These are phyloP conservation scores for Pomacea maculata DNA, from an alignment of 1,140 invertebrate genomes.

Conservation along the genomic window DNA sequence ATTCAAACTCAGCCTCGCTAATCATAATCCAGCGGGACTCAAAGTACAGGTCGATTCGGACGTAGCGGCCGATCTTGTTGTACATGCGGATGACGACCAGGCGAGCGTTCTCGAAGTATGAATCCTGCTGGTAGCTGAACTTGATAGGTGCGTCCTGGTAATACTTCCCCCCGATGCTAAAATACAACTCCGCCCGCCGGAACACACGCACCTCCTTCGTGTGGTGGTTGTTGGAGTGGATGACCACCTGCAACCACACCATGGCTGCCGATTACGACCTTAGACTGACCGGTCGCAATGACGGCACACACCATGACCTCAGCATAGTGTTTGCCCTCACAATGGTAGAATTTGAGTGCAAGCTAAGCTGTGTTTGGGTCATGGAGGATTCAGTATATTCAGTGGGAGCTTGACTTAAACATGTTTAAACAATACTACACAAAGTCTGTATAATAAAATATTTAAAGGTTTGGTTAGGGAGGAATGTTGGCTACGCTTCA, in stretches of 20 bases:
- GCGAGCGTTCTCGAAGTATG: slow-evolving; percentile 81
- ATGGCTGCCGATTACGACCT: no score
- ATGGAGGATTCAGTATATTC: no score
- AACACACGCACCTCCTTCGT: slow-evolving; percentile 74
- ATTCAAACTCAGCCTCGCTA: slow-evolving; percentile 77
- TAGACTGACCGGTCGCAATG: no score
- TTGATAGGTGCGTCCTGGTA: slow-evolving; percentile 79
- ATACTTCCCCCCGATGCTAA: slow-evolving; percentile 80
- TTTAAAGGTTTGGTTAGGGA: no score
- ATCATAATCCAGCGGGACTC: slow-evolving; percentile 88
- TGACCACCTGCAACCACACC: slow-evolving; percentile 73
- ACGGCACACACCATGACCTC: no score
- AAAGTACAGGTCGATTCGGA: slow-evolving; percentile 83
- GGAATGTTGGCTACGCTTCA: no score
- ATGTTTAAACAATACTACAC: no score
- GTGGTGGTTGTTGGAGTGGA: slow-evolving; percentile 82
- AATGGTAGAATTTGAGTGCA: no score
- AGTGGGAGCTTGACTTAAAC: no score
- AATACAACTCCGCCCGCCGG: slow-evolving; percentile 74
- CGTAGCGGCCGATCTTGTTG: slow-evolving; percentile 82
- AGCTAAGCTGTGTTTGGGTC: no score
- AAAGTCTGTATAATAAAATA: no score
- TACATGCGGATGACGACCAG: slow-evolving; percentile 86
- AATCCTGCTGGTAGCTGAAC: slow-evolving; percentile 80
- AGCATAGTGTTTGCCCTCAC: no score